phyloP scores from a whole-genome alignment of 1,140 invertebrate genomes.

The Bactericera cockerelli region DNA sequence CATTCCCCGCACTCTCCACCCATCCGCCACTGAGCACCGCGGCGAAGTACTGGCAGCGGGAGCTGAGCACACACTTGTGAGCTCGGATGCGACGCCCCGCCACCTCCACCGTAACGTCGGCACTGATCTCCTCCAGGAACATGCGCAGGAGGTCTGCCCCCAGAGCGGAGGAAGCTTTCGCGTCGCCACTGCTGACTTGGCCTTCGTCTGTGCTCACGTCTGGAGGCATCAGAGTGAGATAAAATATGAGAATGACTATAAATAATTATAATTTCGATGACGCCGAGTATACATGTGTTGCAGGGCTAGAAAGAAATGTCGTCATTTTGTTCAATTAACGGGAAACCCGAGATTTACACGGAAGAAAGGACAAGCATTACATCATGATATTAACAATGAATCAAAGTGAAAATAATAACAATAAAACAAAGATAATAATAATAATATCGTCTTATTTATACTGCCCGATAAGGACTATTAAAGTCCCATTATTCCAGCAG shows the following conservation, averaged over 20 bases:
- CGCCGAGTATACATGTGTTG: slow-evolving; percentile 53
- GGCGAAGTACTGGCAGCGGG: slow-evolving; percentile 79
- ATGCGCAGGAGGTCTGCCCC: slow-evolving; percentile 74
- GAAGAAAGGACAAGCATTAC: too few species aligned
- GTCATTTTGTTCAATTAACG: too few species aligned
- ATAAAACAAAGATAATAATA: too few species aligned
- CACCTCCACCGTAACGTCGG: slow-evolving; percentile 68
- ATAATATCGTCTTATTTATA: too few species aligned
- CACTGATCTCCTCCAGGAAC: slow-evolving; percentile 75
- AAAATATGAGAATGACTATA: too few species aligned
- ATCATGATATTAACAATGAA: too few species aligned
- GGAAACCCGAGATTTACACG: slow-evolving; percentile 13
- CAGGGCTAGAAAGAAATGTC: slow-evolving; percentile 52
- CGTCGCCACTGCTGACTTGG: slow-evolving; percentile 37
- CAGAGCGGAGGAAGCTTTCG: slow-evolving; percentile 44
- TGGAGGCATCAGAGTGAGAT: background rate
- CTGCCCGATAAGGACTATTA: too few species aligned
- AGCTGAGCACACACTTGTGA: slow-evolving; percentile 78
- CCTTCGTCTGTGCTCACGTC: background rate
- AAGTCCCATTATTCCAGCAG: too few species aligned
- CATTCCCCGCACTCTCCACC: slow-evolving; percentile 59
- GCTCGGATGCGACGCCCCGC: slow-evolving; percentile 60
- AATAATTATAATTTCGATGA: slow-evolving; percentile 75
- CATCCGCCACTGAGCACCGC: slow-evolving; percentile 72
- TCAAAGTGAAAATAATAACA: too few species aligned